These are phyloP conservation scores for Microctonus brassicae DNA, from an alignment of 2,888 invertebrate genomes.

Conservation along the genomic window DNA sequence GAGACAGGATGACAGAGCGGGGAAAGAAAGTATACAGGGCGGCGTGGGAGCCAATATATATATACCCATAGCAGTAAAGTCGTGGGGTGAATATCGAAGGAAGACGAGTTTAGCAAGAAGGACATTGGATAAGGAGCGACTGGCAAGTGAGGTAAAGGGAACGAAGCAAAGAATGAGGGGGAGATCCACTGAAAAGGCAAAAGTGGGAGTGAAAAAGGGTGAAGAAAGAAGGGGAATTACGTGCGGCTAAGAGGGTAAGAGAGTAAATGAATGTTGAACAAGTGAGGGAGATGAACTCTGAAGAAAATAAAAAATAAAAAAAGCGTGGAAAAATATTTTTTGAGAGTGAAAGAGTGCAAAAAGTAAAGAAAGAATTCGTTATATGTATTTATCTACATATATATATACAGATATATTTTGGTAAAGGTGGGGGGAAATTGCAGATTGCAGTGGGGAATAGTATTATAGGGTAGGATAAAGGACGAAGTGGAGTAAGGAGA, in stretches of 20 bases:
- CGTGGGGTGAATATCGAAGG: constrained; percentile 6
- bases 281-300: background rate
- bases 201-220: background rate
- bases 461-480: background rate
- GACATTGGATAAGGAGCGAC: background rate
- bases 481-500: background rate
- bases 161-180: no score
- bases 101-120: background rate
- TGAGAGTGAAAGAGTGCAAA: background rate
- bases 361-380: background rate
- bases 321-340: no score
- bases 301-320: no score
- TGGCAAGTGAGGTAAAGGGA: background rate
- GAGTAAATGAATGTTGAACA: constrained; percentile 18
- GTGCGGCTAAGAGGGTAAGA: background rate
- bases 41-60: background rate
- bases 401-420: background rate
- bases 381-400: background rate
- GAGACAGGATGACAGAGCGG: background rate
- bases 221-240: background rate
- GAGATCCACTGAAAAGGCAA: no score
- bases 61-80: background rate
- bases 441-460: constrained; percentile 20
- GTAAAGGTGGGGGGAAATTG: constrained; percentile 32
- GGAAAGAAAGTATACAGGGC: background rate